Conservation (phyloP, 2,888 invertebrate genomes). For the Eristalis arbustorum region DNA sequence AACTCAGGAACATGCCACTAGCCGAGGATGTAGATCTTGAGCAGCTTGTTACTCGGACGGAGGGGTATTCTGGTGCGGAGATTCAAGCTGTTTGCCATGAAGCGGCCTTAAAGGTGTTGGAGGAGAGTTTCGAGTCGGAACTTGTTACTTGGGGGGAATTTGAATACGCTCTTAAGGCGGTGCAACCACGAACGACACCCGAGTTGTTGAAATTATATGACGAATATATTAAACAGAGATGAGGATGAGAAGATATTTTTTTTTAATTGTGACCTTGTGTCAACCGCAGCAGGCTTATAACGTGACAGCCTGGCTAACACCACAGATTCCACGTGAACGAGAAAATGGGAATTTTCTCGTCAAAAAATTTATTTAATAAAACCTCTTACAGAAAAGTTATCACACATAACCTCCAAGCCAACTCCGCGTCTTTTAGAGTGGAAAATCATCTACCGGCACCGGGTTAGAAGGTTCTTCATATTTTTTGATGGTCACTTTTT, state of each 20-base stretch:
- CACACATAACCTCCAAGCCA: constrained; percentile 28
- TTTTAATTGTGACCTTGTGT: too few relatives aligned
- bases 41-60: constrained; percentile 85
- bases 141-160: constrained; percentile 87
- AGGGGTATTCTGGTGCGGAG: constrained; percentile 97
- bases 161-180: constrained; percentile 85
- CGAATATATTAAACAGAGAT: constrained; percentile 81
- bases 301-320: neutral
- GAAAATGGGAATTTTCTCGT: neutral
- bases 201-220: constrained; percentile 88
- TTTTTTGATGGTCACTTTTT: neutral
- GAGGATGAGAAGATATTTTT: constrained; percentile 7
- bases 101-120: constrained; percentile 92
- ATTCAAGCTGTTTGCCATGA: constrained; percentile 94
- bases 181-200: constrained; percentile 88
- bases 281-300: neutral
- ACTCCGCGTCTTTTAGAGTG: constrained; percentile 19
- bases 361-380: neutral
- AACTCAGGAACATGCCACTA: constrained; percentile 87
- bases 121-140: constrained; percentile 85
- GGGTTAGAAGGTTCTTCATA: neutral
- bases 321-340: neutral
- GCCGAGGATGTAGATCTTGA: constrained; percentile 85
- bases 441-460: constrained; percentile 4
- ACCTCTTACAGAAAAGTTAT: constrained; percentile 3